A percentile compares a stretch with the other conserved stretches of the same genome.
Conservation (phyloP, 1,140 invertebrate genomes). For the Cepaea nemoralis region DNA sequence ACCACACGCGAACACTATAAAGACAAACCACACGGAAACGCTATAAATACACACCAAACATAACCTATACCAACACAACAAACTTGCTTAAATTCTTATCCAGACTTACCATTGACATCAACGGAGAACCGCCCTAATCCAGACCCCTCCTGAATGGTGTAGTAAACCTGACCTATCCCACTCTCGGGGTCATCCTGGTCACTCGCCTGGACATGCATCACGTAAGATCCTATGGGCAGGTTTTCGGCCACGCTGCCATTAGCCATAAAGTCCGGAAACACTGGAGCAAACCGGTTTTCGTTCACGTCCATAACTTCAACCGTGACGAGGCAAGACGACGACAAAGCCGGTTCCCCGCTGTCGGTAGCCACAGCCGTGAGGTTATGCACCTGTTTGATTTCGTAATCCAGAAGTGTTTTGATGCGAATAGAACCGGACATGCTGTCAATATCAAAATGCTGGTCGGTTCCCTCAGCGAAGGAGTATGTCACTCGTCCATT, state of each 20-base stretch:
- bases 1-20: neutral
- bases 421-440: constrained; percentile 87
- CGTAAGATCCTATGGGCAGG: constrained; percentile 81
- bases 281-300: constrained; percentile 87
- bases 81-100: neutral
- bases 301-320: constrained; percentile 94
- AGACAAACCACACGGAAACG: neutral
- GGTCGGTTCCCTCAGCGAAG: constrained; percentile 77
- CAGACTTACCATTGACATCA: constrained; percentile 85
- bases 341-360: constrained; percentile 72
- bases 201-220: constrained; percentile 80
- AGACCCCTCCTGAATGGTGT: constrained; percentile 88
- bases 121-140: constrained; percentile 92
- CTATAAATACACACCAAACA: neutral
- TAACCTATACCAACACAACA: neutral
- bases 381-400: constrained; percentile 87
- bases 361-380: constrained; percentile 87
- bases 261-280: constrained; percentile 83
- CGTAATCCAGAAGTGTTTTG: constrained; percentile 84
- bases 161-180: constrained; percentile 79
- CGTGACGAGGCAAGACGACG: constrained; percentile 68
- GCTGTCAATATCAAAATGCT: constrained; percentile 83
- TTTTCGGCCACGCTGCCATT: constrained; percentile 75
- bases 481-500: constrained; percentile 83
- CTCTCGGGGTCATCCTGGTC: constrained; percentile 78